Evolutionary conservation across 2,797 vertebrate species (phyloP).

Genomic region (Onychomys arenicola): DNA sequence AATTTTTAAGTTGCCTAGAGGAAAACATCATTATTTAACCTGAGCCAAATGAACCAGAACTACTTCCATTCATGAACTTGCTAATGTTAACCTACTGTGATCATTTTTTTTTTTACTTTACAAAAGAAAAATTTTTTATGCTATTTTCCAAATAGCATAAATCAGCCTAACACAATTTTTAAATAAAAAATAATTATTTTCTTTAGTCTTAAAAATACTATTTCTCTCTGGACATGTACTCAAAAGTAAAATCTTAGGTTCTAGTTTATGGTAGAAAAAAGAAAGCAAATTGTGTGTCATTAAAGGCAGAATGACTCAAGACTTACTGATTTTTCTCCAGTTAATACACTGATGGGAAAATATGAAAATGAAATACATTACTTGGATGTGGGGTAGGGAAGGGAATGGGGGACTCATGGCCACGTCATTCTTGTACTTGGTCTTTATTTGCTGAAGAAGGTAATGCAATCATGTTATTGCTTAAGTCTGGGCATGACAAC

Average conservation of each 20-base stretch:
- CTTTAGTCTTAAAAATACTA: slow-evolving; percentile 8
- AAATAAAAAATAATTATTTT: neutral
- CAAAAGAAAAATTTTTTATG: too few relatives aligned
- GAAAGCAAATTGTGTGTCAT: neutral
- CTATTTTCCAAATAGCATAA: neutral
- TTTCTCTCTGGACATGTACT: neutral
- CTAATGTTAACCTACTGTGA: neutral
- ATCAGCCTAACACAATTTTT: neutral
- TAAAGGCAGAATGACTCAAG: neutral
- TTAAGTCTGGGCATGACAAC: neutral
- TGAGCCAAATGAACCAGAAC: neutral
- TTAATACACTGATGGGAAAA: neutral
- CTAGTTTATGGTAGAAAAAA: neutral
- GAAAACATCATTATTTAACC: slow-evolving; percentile 1
- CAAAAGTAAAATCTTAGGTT: slow-evolving; percentile 1
- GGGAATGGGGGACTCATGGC: neutral
- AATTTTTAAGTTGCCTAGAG: slow-evolving; percentile 20
- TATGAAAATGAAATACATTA: neutral
- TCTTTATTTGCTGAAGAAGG: neutral
- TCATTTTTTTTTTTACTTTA: neutral
- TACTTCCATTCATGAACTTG: neutral
- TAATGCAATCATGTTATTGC: neutral
- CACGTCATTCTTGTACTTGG: neutral
- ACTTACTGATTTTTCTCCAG: neutral
- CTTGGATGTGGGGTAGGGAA: neutral